Conservation (phyloP, 2,113 vertebrate genomes). For the Prunella himalayana region DNA sequence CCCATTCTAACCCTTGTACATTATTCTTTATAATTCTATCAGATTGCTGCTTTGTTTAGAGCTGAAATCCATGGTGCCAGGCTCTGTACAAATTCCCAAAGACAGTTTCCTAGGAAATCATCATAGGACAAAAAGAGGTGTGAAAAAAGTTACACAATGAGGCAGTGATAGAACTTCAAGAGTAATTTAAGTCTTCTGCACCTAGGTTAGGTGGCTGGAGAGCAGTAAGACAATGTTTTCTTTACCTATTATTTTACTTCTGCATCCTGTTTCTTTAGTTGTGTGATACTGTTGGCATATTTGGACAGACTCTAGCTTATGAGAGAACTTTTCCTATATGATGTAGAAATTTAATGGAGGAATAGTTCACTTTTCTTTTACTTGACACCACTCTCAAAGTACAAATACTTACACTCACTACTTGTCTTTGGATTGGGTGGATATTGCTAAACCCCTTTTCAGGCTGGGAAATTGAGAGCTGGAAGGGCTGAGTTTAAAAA, state of each 20-base stretch:
- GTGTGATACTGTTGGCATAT: accelerated
- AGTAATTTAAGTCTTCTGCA: background rate
- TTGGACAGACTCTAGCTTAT: background rate
- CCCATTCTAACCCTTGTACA: accelerated
- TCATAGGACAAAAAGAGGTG: background rate
- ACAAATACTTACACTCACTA: background rate
- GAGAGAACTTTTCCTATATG: background rate
- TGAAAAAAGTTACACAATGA: background rate
- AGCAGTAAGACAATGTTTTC: background rate
- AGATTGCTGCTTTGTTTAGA: background rate
- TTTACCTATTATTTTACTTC: background rate
- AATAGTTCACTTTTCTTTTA: background rate
- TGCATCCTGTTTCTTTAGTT: background rate
- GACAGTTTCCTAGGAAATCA: background rate
- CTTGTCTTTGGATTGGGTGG: background rate
- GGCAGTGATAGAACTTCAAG: background rate
- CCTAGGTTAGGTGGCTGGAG: background rate
- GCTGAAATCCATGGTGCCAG: background rate
- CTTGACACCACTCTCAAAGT: background rate
- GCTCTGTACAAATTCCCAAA: background rate
- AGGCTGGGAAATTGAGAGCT: background rate
- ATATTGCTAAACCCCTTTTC: background rate
- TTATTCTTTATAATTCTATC: background rate
- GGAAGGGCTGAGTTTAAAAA: background rate
- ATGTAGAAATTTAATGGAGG: background rate